phyloP scores from a whole-genome alignment of 2,113 vertebrate species.

The Ceratotherium simum region DNA sequence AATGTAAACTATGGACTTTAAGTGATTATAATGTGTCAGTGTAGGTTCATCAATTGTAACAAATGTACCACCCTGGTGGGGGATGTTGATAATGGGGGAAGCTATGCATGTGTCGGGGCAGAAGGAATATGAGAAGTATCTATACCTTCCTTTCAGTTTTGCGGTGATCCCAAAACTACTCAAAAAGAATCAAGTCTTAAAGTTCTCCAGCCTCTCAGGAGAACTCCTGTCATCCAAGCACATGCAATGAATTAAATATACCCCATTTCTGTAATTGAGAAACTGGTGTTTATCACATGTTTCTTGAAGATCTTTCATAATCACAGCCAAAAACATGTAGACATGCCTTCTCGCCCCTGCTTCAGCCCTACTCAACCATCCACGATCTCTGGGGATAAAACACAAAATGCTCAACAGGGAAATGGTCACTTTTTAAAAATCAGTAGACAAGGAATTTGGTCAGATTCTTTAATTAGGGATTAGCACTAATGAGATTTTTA shows the following conservation, averaged over 20 bases:
- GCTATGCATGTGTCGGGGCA: not conserved
- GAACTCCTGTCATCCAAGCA: not conserved
- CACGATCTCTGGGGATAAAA: not conserved
- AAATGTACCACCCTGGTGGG: not conserved
- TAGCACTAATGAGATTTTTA: conserved; percentile 28
- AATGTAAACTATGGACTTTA: not conserved
- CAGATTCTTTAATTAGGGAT: not conserved
- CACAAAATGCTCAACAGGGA: not conserved
- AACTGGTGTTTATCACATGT: not conserved
- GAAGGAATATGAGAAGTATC: not conserved
- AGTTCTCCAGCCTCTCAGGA: not conserved
- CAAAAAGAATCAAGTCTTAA: not conserved
- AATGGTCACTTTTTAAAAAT: not conserved
- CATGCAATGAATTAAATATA: not conserved
- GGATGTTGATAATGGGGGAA: not conserved
- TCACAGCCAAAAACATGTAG: not conserved
- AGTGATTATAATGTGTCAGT: not conserved
- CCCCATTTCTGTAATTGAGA: not conserved
- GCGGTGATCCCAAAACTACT: not conserved
- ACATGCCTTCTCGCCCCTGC: not conserved
- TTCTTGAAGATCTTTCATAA: conserved; percentile 34
- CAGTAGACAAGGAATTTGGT: not conserved
- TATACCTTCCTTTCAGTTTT: not conserved
- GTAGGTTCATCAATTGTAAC: not conserved
- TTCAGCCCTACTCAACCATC: not conserved